Evolutionary conservation across 2,797 vertebrate species (phyloP), one percentile per base, ranked within the genome.

Genomic region (Ibycter americanus): DNA sequence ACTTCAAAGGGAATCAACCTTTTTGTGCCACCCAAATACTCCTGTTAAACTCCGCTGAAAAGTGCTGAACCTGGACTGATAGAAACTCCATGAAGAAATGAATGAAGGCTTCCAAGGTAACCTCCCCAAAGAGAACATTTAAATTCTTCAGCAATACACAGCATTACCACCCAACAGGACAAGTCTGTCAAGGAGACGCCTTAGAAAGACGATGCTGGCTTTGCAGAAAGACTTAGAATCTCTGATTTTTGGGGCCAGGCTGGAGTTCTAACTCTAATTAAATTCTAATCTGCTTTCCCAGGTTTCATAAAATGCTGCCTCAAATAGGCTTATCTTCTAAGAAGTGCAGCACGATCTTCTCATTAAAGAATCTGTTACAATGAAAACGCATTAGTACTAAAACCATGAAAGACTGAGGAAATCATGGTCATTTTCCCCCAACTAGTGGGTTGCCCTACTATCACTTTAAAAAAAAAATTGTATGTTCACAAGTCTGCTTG

Each of bases 241-340:
- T 85, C 67, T 12, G 22, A 47, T 74, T 92, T 93, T 74, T 38
- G 46, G 46, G 71, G 67, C 38, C 36, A 93, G 72, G 66, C 51
- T 91, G 55, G 19, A 94, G 52, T 87, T 67, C 49, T 56, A 85
- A 70, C 63, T 94, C 36, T 84, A 91, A 96, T 93, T 92, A 89
- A 96, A 90, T 73, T 67, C 42, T 89, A 80, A 94, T 87, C 63
- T 72, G 40, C 63, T 89, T 93, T 72, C 46, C 44, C 65, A 78
- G 56, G 74, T 89, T 94, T 93, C 84, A 93, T 71, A 89, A 94
- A 92, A 68, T 20, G 55, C 74, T 90, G 80, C 40, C 77, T 96
- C 87, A 93, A 86, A 89, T 29, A 94, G 81, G 79, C 49, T 91
- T 93, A 81, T 78, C 68, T 95, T 74, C 72, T 67, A 91, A 87